phyloP scores from a whole-genome alignment of 2,888 invertebrate species.

The Caenorhabditis sp. region DNA sequence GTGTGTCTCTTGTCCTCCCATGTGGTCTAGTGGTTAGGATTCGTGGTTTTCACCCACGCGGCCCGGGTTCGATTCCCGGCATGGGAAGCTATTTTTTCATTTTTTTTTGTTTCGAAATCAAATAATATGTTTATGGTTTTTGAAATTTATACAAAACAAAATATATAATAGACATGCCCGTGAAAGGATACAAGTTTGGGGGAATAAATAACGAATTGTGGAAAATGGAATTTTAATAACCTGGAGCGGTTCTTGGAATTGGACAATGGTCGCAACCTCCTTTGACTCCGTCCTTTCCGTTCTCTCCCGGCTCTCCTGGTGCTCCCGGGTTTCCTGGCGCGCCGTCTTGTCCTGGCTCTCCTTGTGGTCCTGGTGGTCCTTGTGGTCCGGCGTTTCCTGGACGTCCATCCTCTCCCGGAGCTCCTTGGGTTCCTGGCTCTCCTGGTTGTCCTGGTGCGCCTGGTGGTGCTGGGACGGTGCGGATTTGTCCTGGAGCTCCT shows the following conservation, averaged over 20 bases:
- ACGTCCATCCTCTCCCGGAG: slow-evolving; percentile 56
- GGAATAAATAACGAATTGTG: background rate
- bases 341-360: slow-evolving; percentile 54
- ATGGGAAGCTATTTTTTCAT: slow-evolving; percentile 54
- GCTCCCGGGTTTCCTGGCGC: slow-evolving; percentile 55
- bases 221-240: slow-evolving; percentile 18
- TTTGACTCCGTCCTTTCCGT: slow-evolving; percentile 53
- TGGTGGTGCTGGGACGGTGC: slow-evolving; percentile 56
- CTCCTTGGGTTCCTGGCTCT: slow-evolving; percentile 57
- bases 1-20: slow-evolving; percentile 45
- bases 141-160: background rate
- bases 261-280: slow-evolving; percentile 60
- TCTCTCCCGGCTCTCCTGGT: slow-evolving; percentile 55
- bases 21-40: slow-evolving; percentile 69
- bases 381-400: slow-evolving; percentile 52
- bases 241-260: slow-evolving; percentile 46
- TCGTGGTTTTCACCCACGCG: slow-evolving; percentile 68
- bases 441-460: slow-evolving; percentile 61
- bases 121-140: background rate
- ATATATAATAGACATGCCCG: background rate
- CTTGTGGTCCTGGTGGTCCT: slow-evolving; percentile 57
- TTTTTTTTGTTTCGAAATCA: background rate
- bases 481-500: slow-evolving; percentile 59
- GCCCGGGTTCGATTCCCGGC: slow-evolving; percentile 69
- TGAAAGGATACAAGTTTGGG: background rate